Evolutionary conservation across 92 coral and sea anemone genomes (phyloP), one percentile per base, ranked within the genome.

Genomic region (Actinostola sp.): DNA sequence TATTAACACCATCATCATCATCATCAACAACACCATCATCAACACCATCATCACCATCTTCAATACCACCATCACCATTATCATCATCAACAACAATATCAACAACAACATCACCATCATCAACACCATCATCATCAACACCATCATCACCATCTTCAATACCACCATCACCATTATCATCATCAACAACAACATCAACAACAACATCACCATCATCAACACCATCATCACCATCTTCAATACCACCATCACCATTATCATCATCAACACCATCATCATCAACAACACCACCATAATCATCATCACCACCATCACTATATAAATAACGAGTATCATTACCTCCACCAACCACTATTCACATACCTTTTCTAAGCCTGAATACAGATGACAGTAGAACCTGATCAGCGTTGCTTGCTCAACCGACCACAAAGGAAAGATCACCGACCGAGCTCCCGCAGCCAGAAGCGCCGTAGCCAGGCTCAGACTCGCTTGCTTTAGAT

Each of bases 341-440:
- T 11, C 50, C n/a, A n/a, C n/a, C n/a, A 28, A n/a, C 10, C 17
- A 65, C 14, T 4, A n/a, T 17, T 11, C 15, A 54, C 71, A 13
- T 75, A 90, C 97, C 97, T 67, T 75, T 63, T 87, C 97, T 42
- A 90, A 65, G 20, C 69, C 81, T 25, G 79, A 65, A 70, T 90
- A 90, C 50, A 90, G 82, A 70, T 88, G 72, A 48, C 76, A 84
- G 76, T 74, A 80, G 67, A 87, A 69, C 75, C 58, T 76, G 41
- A 90, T 57, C 17, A 82, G 72, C 44, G 90, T 54, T 17, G 76
- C 71, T 60, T 88, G 97, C 50, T 88, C 93, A 51, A 79, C 66
- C 14, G 97, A 83, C 97, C 97, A 90, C 43, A 90, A 64, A 0
- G 97, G 85, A 61, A 84, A 60, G 14, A 90, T 63, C 33, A 90